These are phyloP conservation scores for Okapia johnstoni DNA, from an alignment of 2,113 vertebrate species.

Conservation along the genomic window DNA sequence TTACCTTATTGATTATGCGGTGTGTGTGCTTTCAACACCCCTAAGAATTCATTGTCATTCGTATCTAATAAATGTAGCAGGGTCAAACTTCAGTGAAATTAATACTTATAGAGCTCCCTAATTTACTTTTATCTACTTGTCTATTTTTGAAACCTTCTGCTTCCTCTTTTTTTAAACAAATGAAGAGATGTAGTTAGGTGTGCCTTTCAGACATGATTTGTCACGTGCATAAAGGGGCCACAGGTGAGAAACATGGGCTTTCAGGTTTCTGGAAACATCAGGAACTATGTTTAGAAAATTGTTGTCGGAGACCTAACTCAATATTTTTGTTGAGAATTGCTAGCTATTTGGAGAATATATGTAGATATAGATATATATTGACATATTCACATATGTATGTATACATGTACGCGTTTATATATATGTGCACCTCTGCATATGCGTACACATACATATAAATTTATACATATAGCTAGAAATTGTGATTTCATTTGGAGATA, in stretches of 20 bases:
- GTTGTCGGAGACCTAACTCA: background rate
- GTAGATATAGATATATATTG: background rate
- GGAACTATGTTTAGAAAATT: background rate
- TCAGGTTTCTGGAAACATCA: background rate
- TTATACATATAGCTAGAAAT: background rate
- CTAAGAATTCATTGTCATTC: background rate
- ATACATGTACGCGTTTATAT: background rate
- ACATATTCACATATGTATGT: background rate
- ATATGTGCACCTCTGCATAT: fast-evolving
- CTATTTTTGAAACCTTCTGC: background rate
- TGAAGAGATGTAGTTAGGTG: background rate
- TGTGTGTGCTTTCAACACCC: background rate
- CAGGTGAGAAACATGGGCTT: background rate
- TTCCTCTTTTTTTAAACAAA: background rate
- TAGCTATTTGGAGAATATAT: background rate
- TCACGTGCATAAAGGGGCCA: background rate
- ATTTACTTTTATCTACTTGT: background rate
- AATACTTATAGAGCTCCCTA: background rate
- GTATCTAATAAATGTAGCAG: background rate
- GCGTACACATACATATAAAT: background rate
- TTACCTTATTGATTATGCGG: background rate
- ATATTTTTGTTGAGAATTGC: background rate
- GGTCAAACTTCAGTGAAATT: background rate
- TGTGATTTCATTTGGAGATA: background rate
- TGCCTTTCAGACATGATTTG: background rate